phyloP scores from a whole-genome alignment of 1,140 invertebrate genomes.

The Drosophila nikananu region DNA sequence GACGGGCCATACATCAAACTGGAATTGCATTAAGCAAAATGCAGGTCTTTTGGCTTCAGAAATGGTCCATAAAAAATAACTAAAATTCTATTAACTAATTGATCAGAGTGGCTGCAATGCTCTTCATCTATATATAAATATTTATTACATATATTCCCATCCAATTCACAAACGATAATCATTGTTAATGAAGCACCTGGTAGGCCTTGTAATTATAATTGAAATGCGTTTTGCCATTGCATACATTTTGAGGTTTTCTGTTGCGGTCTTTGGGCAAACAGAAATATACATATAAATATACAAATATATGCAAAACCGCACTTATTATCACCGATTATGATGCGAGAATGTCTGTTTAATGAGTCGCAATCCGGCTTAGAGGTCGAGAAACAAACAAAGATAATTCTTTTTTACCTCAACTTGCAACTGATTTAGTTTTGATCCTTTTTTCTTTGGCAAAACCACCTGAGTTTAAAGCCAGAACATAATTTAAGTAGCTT shows the following conservation, averaged over 20 bases:
- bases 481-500: constrained; percentile 43
- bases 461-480: constrained; percentile 33
- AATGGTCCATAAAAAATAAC: background rate
- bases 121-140: background rate
- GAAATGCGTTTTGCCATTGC: constrained; percentile 43
- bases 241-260: constrained; percentile 64
- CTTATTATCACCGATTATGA: constrained; percentile 72
- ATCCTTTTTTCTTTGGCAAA: background rate
- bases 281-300: constrained; percentile 5
- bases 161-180: constrained; percentile 7
- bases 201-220: constrained; percentile 42
- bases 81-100: constrained; percentile 26
- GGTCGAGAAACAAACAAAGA: background rate
- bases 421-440: background rate
- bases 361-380: constrained; percentile 49
- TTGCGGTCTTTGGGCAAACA: constrained; percentile 50
- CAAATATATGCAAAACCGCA: constrained; percentile 52
- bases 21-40: background rate
- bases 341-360: constrained; percentile 49
- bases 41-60: background rate
- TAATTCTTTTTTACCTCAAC: constrained; percentile 11
- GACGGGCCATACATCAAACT: constrained; percentile 22
- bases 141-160: background rate
- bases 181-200: constrained; percentile 5
- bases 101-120: background rate